Evolutionary conservation across 2,888 invertebrate species (phyloP).

Genomic region (Ecliptopera silaceata): DNA sequence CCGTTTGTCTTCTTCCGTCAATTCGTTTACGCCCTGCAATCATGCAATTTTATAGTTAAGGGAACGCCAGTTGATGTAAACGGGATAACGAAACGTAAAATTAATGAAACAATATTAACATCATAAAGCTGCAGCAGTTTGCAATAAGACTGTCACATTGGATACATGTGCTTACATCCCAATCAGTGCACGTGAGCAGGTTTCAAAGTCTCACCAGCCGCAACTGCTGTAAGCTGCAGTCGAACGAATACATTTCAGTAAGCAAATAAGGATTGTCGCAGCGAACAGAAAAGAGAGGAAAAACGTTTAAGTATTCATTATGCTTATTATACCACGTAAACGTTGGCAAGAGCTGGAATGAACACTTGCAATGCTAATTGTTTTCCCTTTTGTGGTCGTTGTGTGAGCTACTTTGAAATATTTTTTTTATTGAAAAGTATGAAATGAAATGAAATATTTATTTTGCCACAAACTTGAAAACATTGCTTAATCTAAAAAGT

Average conservation of each 20-base stretch:
- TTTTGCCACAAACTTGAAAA: too few relatives aligned
- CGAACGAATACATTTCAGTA: too few relatives aligned
- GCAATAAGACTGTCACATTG: neutral
- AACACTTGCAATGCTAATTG: constrained; percentile 53
- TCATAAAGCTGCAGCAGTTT: neutral
- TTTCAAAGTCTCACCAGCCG: too few relatives aligned
- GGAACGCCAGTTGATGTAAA: neutral
- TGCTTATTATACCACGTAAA: constrained; percentile 58
- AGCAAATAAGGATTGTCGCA: constrained; percentile 10
- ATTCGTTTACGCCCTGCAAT: constrained; percentile 68
- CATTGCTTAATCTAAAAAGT: too few relatives aligned
- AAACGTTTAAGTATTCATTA: constrained; percentile 36
- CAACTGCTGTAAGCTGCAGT: too few relatives aligned
- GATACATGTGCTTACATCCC: too few relatives aligned
- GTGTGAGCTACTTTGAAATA: too few relatives aligned
- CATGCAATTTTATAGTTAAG: constrained; percentile 11
- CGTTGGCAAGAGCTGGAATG: constrained; percentile 29
- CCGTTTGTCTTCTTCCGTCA: constrained; percentile 83
- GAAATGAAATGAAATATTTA: too few relatives aligned
- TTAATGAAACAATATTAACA: neutral
- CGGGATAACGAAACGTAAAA: constrained; percentile 2
- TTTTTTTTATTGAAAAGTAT: too few relatives aligned
- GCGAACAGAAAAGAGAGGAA: constrained; percentile 5
- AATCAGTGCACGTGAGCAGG: too few relatives aligned
- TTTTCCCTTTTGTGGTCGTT: constrained; percentile 25